These are phyloP conservation scores for Macrochelys suwanniensis DNA, from an alignment of 2,797 vertebrate species.

Conservation along the genomic window DNA sequence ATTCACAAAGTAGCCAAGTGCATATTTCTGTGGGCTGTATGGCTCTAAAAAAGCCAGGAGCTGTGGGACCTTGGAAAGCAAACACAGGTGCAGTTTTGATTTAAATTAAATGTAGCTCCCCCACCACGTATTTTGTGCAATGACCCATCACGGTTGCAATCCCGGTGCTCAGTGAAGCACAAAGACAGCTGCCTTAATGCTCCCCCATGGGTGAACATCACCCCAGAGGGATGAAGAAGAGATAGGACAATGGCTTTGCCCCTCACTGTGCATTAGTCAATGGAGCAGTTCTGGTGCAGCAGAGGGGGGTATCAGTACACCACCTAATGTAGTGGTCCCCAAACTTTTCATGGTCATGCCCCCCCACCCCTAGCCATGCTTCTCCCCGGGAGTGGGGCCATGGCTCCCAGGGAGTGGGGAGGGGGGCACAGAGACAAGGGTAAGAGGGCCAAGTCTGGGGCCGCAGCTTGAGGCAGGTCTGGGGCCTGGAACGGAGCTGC, in stretches of 20 bases:
- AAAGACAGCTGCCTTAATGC: not conserved
- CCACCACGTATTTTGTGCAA: fast-evolving
- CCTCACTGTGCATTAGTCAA: not conserved
- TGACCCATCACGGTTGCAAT: fast-evolving
- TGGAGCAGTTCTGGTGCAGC: not conserved
- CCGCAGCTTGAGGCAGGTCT: too few species aligned
- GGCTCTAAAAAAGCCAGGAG: fast-evolving
- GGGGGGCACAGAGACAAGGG: too few species aligned
- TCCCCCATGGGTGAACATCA: not conserved
- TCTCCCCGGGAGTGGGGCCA: too few species aligned
- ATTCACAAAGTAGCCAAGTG: not conserved
- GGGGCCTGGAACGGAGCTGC: too few species aligned
- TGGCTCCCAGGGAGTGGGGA: too few species aligned
- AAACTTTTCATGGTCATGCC: too few species aligned
- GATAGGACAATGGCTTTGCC: not conserved
- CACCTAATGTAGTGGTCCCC: not conserved
- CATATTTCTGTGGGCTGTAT: not conserved
- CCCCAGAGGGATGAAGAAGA: not conserved
- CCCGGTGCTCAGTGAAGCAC: not conserved
- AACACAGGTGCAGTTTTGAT: not conserved
- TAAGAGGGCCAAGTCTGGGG: too few species aligned
- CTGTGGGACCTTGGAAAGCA: not conserved
- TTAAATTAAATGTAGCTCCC: not conserved
- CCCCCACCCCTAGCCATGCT: too few species aligned
- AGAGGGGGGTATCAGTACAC: not conserved